Conservation (phyloP, 2,888 invertebrate genomes). For the Ormyrus pomaceus region DNA sequence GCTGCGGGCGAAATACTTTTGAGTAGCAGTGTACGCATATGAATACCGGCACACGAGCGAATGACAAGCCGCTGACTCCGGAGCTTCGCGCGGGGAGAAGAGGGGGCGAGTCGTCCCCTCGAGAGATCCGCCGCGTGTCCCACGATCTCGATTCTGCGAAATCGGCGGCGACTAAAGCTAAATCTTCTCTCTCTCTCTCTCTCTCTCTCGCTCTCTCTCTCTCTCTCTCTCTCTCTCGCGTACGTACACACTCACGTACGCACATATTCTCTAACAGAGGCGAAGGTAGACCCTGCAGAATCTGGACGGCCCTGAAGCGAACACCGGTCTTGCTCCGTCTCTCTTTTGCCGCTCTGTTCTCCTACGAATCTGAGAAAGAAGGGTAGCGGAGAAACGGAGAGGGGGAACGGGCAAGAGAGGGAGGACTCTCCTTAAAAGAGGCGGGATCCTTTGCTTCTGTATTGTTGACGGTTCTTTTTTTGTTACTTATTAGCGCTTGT, state of each 20-base stretch:
- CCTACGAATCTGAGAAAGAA: constrained; percentile 2
- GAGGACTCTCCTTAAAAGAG: constrained; percentile 36
- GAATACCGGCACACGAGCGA: constrained; percentile 6
- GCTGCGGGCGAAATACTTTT: constrained; percentile 18
- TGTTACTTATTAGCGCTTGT: neutral
- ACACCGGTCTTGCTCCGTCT: constrained; percentile 48
- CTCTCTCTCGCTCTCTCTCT: too few relatives aligned
- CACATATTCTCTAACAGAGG: neutral
- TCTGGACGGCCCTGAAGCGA: constrained; percentile 55
- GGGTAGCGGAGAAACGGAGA: constrained; percentile 2
- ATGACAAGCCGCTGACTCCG: constrained; percentile 13
- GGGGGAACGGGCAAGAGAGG: constrained; percentile 2
- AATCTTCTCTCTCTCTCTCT: neutral
- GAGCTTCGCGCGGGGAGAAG: neutral
- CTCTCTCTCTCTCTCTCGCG: neutral
- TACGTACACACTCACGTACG: neutral
- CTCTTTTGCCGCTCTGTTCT: constrained; percentile 9
- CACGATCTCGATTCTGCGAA: constrained; percentile 53
- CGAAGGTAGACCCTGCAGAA: constrained; percentile 37
- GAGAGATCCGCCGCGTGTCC: constrained; percentile 31
- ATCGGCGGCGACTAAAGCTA: constrained; percentile 44
- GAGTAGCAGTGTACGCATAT: constrained; percentile 1
- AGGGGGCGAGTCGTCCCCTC: constrained; percentile 20
- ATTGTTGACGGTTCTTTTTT: constrained; percentile 7
- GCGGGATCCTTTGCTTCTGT: constrained; percentile 26